These are phyloP conservation scores for Drosophila paramelanica DNA, from an alignment of 2,888 invertebrate species.

Conservation along the genomic window DNA sequence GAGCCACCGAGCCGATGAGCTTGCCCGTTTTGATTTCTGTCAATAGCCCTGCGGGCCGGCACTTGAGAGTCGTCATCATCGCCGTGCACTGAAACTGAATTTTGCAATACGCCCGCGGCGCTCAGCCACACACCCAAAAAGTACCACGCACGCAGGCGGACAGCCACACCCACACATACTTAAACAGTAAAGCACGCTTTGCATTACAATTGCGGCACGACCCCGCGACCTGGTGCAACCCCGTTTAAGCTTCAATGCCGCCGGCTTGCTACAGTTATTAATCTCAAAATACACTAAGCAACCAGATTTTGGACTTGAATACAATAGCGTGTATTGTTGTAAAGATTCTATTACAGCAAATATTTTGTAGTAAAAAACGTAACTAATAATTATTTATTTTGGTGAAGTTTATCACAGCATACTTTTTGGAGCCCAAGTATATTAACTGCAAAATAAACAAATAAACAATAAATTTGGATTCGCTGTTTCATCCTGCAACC, in stretches of 20 bases:
- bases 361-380: too few species aligned
- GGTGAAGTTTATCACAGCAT: slow-evolving; percentile 25
- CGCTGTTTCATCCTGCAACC: neutral
- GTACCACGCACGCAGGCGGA: slow-evolving; percentile 8
- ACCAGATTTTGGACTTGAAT: neutral
- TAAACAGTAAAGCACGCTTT: slow-evolving; percentile 43
- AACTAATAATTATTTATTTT: neutral
- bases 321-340: neutral
- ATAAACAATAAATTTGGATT: neutral
- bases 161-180: slow-evolving; percentile 16
- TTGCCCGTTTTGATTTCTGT: slow-evolving; percentile 75
- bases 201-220: slow-evolving; percentile 69
- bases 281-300: slow-evolving; percentile 64
- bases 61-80: slow-evolving; percentile 68
- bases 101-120: slow-evolving; percentile 64
- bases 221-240: slow-evolving; percentile 35
- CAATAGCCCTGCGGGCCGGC: slow-evolving; percentile 77
- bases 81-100: slow-evolving; percentile 71
- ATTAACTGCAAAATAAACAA: neutral
- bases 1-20: slow-evolving; percentile 32
- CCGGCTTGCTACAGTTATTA: slow-evolving; percentile 69
- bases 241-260: slow-evolving; percentile 55
- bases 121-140: slow-evolving; percentile 10
- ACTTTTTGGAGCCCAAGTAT: slow-evolving; percentile 42
- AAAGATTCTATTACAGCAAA: too few species aligned